These are phyloP conservation scores for Myiothlypis chrysogaster DNA, from an alignment of 2,797 vertebrate genomes.

Conservation along the genomic window DNA sequence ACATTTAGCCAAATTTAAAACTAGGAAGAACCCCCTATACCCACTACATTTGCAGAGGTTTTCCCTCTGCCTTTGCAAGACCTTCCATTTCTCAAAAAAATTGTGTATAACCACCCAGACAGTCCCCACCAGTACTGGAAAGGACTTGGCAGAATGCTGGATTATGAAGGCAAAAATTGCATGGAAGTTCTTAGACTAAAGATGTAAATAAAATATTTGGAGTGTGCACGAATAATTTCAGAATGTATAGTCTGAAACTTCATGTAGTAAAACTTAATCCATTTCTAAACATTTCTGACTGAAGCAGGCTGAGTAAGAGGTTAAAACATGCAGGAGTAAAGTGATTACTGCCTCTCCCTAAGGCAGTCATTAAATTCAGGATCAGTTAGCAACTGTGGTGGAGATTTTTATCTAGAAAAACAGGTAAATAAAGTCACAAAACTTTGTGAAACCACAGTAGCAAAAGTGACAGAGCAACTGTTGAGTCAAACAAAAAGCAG, in stretches of 20 bases:
- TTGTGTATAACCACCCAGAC: accelerated
- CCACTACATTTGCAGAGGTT: background rate
- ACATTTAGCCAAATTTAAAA: background rate
- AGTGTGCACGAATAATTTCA: background rate
- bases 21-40: background rate
- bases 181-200: background rate
- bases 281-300: background rate
- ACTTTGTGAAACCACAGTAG: background rate
- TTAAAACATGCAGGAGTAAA: background rate
- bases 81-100: background rate
- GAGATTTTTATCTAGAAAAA: constrained; percentile 9
- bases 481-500: background rate
- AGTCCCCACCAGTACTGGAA: background rate
- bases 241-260: background rate
- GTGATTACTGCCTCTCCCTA: constrained; percentile 9
- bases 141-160: background rate
- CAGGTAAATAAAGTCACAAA: background rate
- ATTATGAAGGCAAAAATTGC: background rate
- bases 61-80: background rate
- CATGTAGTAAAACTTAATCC: background rate
- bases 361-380: background rate
- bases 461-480: background rate
- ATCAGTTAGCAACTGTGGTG: background rate
- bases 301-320: background rate
- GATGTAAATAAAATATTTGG: background rate